Evolutionary conservation across 2,797 vertebrate species (phyloP).

Genomic region (Sarcoramphus papa): DNA sequence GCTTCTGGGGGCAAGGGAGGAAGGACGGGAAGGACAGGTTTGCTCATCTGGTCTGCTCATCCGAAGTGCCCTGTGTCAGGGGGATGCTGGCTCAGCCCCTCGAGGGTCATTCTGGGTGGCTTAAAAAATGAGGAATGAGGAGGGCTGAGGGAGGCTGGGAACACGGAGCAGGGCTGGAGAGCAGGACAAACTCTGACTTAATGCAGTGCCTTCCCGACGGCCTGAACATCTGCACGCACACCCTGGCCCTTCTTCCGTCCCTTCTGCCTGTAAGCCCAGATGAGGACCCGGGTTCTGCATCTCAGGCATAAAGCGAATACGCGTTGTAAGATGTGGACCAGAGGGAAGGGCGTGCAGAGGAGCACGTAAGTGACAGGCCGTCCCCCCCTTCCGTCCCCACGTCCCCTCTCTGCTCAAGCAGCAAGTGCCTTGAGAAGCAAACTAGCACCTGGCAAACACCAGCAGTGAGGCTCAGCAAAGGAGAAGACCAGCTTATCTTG

Average conservation of each 20-base stretch:
- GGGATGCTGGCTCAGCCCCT: not conserved
- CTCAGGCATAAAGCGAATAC: not conserved
- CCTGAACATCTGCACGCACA: not conserved
- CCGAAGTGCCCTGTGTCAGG: not conserved
- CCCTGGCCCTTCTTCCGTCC: not conserved
- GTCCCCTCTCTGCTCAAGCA: not conserved
- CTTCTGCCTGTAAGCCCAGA: not conserved
- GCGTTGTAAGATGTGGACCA: fast-evolving
- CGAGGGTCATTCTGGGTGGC: not conserved
- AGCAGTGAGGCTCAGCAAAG: not conserved
- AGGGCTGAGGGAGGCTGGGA: not conserved
- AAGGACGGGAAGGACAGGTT: not conserved
- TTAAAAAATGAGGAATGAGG: not conserved
- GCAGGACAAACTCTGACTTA: not conserved
- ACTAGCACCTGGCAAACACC: not conserved
- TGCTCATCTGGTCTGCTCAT: not conserved
- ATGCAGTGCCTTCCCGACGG: not conserved
- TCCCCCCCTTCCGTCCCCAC: not conserved
- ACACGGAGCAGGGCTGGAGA: not conserved
- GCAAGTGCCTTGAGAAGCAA: not conserved
- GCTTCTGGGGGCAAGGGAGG: not conserved
- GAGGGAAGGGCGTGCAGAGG: not conserved
- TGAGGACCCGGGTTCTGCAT: not conserved
- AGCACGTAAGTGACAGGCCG: not conserved
- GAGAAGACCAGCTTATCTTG: not conserved